These are phyloP conservation scores for Euglossa dilemma DNA, from an alignment of 1,140 invertebrate species.

Conservation along the genomic window DNA sequence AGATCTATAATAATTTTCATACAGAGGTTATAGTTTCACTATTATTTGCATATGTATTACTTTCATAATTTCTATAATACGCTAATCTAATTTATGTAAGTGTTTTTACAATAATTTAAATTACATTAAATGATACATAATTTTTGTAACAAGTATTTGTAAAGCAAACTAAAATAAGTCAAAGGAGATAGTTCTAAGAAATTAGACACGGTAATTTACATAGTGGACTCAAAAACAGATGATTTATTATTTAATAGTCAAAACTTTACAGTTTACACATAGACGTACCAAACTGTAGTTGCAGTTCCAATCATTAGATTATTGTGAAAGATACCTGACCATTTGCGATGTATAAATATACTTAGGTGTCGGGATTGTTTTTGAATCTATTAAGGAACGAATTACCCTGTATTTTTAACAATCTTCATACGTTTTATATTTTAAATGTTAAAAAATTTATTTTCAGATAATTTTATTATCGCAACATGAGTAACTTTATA, in stretches of 20 bases:
- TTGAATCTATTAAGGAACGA: no score
- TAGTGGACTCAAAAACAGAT: no score
- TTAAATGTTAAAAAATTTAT: not conserved
- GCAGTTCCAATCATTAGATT: no score
- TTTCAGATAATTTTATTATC: constrained; percentile 19
- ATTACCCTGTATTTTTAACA: not conserved
- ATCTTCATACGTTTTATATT: no score
- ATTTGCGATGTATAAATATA: no score
- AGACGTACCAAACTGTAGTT: no score
- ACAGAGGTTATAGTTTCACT: not conserved
- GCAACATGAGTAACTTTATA: constrained; percentile 46
- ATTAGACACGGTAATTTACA: no score
- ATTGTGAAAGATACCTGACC: no score
- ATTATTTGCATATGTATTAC: not conserved
- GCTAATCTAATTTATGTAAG: not conserved
- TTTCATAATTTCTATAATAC: not conserved
- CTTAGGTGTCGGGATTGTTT: no score
- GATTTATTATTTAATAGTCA: no score
- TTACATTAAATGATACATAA: not conserved
- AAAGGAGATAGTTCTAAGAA: no score
- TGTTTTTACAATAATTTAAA: not conserved
- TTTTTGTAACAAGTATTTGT: not conserved
- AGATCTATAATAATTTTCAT: not conserved
- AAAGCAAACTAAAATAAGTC: not conserved
- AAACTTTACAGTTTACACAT: no score